phyloP scores from a whole-genome alignment of 1,140 invertebrate genomes.

The Littorina saxatilis region DNA sequence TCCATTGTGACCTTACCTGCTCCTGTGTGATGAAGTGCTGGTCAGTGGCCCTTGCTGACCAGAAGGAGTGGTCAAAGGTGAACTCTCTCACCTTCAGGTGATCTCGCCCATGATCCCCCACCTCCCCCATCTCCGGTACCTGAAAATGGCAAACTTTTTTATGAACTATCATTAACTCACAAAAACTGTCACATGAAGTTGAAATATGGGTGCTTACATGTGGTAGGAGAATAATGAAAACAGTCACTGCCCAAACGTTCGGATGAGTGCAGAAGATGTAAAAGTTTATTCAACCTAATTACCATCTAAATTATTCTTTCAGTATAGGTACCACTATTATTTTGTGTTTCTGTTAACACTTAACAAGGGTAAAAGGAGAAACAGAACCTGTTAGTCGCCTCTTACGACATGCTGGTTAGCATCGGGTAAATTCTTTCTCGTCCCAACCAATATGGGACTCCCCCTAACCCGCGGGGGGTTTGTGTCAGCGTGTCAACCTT shows the following conservation, averaged over 20 bases:
- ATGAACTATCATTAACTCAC: slow-evolving; percentile 30
- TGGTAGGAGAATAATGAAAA: no score
- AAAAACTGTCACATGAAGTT: background rate
- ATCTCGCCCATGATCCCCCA: slow-evolving; percentile 79
- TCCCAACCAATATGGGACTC: no score
- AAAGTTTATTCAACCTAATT: background rate
- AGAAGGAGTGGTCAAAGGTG: slow-evolving; percentile 95
- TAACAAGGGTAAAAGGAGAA: no score
- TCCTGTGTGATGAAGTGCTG: slow-evolving; percentile 88
- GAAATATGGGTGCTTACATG: background rate
- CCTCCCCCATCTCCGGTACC: slow-evolving; percentile 79
- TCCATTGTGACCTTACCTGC: slow-evolving; percentile 78
- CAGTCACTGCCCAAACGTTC: background rate
- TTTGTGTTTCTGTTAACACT: background rate
- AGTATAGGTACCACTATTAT: background rate
- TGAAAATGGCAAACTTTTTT: no score
- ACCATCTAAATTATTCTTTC: background rate
- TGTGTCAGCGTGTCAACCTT: no score
- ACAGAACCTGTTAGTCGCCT: no score
- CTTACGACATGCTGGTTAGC: no score
- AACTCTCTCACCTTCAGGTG: slow-evolving; percentile 89
- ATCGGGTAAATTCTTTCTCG: no score
- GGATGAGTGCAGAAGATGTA: background rate
- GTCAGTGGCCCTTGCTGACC: slow-evolving; percentile 86
- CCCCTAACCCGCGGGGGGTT: no score